These are phyloP conservation scores for Lonchura striata DNA, from an alignment of 2,113 vertebrate genomes.

Conservation along the genomic window DNA sequence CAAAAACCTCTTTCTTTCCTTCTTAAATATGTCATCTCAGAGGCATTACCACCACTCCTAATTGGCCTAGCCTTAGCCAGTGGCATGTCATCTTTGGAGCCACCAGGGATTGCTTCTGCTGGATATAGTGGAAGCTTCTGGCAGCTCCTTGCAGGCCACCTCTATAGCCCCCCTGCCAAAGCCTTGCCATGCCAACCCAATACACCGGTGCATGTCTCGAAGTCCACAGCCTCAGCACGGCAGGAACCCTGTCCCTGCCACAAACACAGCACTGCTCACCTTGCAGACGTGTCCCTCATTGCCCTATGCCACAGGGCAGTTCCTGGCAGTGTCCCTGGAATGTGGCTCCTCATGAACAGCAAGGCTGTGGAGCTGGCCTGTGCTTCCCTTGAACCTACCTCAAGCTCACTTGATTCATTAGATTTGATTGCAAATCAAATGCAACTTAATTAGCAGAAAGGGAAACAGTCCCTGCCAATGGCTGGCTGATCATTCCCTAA, in stretches of 20 bases:
- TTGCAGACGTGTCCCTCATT: accelerated
- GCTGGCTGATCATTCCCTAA: background rate
- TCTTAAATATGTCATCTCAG: background rate
- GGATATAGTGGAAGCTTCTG: background rate
- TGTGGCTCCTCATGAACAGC: background rate
- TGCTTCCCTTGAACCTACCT: background rate
- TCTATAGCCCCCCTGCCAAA: background rate
- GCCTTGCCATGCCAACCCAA: background rate
- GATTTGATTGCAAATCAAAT: constrained; percentile 8
- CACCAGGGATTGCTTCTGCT: background rate
- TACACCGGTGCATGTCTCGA: background rate
- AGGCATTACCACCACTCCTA: background rate
- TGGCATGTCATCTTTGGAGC: background rate
- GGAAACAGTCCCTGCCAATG: background rate
- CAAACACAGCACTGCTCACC: background rate
- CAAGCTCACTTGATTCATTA: background rate
- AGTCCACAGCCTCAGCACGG: accelerated
- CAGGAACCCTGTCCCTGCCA: background rate
- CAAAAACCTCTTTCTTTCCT: background rate
- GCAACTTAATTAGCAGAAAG: constrained; percentile 5
- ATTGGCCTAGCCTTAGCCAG: background rate
- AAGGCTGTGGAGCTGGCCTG: background rate
- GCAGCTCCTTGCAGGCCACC: background rate
- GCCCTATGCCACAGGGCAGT: accelerated
- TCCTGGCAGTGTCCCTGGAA: accelerated